Evolutionary conservation across 1,140 invertebrate species (phyloP), one percentile per base, ranked within the genome.

Genomic region (Drosophila jambulina): DNA sequence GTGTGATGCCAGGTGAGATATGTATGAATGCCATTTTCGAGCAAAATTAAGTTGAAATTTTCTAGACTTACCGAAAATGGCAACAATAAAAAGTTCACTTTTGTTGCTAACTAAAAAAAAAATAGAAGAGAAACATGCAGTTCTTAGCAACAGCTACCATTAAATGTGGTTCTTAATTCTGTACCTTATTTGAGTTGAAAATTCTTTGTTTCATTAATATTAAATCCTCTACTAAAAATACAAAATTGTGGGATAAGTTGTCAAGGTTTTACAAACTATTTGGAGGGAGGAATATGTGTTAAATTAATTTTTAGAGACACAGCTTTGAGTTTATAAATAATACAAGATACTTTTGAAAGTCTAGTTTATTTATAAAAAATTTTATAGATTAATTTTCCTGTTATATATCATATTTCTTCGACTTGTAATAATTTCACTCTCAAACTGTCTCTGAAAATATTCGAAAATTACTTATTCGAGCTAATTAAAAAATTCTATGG

Each of bases 31-130:
- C 62, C 25, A 49, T 49, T 67, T 48, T 32, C 51, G 34, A 29
- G 19, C 19, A 69, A 53, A 69, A 68, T 69, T 7, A 27, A 68
- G 67, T 68, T 69, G 12, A 68, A 40, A 54, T 69, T 69, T 69
- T 43, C 43, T 72, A 40, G 7, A 40, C 27, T 49, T 70, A 27
- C 21, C 12, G 21, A 48, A 69, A 71, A 58, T 48, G 21, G 49
- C 25, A 70, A 70, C 32, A 71, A 19, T 58, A 57, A 70, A 71
- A 71, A 57, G 69, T 70, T 53, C 12, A 42, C 27, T 65, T 51
- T 27, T 25, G 19, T 68, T 32, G 19, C 49, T 27, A 19, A 7
- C 46, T 3, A 25, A 48, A 48, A n/a, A 25, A 49, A 27, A 25
- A 48, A 51, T 7, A 0, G 2, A n/a, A 19, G n/a, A 6, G 13